Evolutionary conservation across 2,113 vertebrate genomes (phyloP), one percentile per base, ranked within the genome.

Genomic region (Oryzias celebensis): DNA sequence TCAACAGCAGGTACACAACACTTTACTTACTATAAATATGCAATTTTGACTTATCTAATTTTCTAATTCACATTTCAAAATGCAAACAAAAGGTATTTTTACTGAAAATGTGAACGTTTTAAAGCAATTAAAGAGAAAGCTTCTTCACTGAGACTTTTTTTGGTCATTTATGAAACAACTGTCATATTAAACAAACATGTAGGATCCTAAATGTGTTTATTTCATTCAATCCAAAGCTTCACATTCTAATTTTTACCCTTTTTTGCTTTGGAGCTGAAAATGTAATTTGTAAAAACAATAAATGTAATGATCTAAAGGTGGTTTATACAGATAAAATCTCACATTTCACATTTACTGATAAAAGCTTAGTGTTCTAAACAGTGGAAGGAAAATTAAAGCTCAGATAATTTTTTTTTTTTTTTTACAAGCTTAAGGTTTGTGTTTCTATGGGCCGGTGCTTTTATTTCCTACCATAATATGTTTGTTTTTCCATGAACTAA

Each of bases 1-100:
- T 13, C 94, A 96, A 88, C 96, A 94, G 81, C 96, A 97, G 96
- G 96, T 98, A 92, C 93, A 95, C 85, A 87, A 80, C 82, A 57
- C 85, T 77, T 78, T 84, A 77, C 79, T 61, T 80, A 76, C 68
- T 61, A 50, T 61, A 77, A 76, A 67, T 61, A 50, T 50, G 10
- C 48, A 23, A 5, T 1, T 24, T 24, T 15, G 12, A 51, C 14
- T 51, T 20, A 20, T 20, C 20, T 20, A 20, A 20, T 51, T 36
- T 12, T 36, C 31, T 36, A 36, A 36, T 36, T 28, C 26, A 28
- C 26, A 28, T 28, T 36, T 36, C 8, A 36, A 36, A 36, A 12
- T 36, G 36, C 36, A 36, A 36, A 36, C 36, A 10, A 36, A 36
- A 36, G 12, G 2, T 12, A 28, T 3, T 28, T 28, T 5, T 20